Evolutionary conservation across 2,113 vertebrate species (phyloP), one percentile per base, ranked within the genome.

Genomic region (Pangasianodon hypophthalmus): DNA sequence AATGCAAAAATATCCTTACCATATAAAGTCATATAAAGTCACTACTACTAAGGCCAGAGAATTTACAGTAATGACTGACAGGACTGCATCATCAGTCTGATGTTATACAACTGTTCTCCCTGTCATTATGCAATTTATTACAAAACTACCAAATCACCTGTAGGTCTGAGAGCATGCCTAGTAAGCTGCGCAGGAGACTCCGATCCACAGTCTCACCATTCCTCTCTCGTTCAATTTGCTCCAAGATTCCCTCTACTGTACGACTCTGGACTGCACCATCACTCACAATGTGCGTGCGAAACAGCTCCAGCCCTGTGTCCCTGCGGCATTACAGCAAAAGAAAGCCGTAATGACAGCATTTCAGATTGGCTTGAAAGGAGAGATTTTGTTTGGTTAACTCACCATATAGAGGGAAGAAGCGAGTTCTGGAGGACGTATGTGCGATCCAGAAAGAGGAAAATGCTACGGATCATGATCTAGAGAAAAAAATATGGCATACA

Each of bases 391-490:
- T 14, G 50, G 16, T 69, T 67, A 26, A 79, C 91, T 86, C 64
- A 99, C 98, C 98, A 99, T 96, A 99, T 99, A 82, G 98, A 99
- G 79, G 98, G 98, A 92, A 99, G 96, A 97, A 99, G 98, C 92
- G 98, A 99, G 95, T 99, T 99, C 94, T 99, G 98, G 95, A 99
- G 97, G 93, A 99, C 98, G 0, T 99, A 99, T 83, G 98, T 99
- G 94, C 98, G 97, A 95, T 99, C 98, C 97, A 99, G 95, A 96
- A 99, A 99, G 93, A 99, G 95, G 95, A 99, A 99, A 96, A 99
- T 99, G 96, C 98, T 98, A 94, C 98, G 97, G 94, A 99, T 99
- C 98, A 99, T 99, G 93, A 99, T 99, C 98, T 99, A 86, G 90
- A 46, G 46, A 10, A 11, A 9, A 10, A 37, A 52, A 75, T 24